Evolutionary conservation across 2,888 invertebrate species (phyloP).

Genomic region (Unio pictorum): DNA sequence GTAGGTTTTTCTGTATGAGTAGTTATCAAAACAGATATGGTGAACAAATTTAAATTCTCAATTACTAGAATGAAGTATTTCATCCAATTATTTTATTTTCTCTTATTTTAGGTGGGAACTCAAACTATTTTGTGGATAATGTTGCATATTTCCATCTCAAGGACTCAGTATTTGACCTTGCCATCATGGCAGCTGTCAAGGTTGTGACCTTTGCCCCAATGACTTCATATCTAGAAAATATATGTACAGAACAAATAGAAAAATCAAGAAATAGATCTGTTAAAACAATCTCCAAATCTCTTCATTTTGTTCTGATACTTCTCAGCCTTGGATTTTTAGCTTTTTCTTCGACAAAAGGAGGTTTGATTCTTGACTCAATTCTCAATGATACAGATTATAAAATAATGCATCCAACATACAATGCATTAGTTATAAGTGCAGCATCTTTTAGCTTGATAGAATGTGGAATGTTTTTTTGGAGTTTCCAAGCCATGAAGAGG

Average conservation of each 20-base stretch:
- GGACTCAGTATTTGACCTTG: constrained; percentile 67
- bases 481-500: constrained; percentile 48
- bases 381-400: constrained; percentile 41
- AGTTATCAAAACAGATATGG: neutral
- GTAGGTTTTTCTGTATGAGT: too few species aligned
- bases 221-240: constrained; percentile 49
- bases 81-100: constrained; percentile 4
- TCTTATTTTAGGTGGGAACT: constrained; percentile 57
- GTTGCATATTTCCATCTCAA: constrained; percentile 57
- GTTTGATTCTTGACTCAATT: constrained; percentile 50
- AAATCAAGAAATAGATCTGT: constrained; percentile 34
- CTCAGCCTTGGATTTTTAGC: constrained; percentile 35
- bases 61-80: neutral
- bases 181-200: constrained; percentile 56
- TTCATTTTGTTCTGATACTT: constrained; percentile 32
- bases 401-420: constrained; percentile 60
- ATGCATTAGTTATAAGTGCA: constrained; percentile 56
- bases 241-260: constrained; percentile 39
- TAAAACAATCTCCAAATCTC: constrained; percentile 17
- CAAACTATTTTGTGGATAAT: constrained; percentile 64
- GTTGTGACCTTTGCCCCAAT: constrained; percentile 44
- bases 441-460: constrained; percentile 53
- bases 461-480: constrained; percentile 43
- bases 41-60: neutral
- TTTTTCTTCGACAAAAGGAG: constrained; percentile 53